phyloP scores from a whole-genome alignment of 2,797 vertebrate genomes.

The Saxicola maurus region DNA sequence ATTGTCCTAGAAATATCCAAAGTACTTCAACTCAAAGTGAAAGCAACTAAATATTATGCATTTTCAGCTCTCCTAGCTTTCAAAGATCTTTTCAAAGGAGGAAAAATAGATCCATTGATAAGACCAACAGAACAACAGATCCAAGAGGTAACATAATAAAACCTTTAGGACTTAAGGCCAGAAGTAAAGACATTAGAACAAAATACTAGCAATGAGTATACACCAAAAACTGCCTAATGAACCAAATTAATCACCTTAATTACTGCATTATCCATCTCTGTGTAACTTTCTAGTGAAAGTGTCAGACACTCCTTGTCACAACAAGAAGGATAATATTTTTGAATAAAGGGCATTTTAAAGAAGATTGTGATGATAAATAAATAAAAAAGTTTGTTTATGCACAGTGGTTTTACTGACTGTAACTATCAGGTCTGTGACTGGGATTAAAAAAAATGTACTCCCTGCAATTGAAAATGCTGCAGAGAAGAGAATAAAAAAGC shows the following conservation, averaged over 20 bases:
- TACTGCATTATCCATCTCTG: not conserved
- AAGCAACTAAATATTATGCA: accelerated
- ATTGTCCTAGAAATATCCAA: not conserved
- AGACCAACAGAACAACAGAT: not conserved
- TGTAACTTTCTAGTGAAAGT: not conserved
- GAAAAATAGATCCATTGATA: not conserved
- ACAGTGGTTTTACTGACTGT: not conserved
- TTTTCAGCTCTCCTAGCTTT: not conserved
- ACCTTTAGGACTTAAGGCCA: not conserved
- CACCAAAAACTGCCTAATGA: slow-evolving; percentile 3
- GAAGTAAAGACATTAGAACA: not conserved
- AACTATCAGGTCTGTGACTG: not conserved
- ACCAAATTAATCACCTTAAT: slow-evolving; percentile 18
- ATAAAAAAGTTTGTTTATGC: not conserved
- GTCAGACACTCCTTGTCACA: not conserved
- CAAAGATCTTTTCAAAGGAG: not conserved
- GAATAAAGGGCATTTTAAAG: not conserved
- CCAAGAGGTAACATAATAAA: not conserved
- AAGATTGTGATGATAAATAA: not conserved
- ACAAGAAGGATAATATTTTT: not conserved
- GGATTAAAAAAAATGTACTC: not conserved
- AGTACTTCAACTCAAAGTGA: not conserved
- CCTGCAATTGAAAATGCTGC: not conserved
- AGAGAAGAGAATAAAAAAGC: not conserved
- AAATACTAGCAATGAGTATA: not conserved